Evolutionary conservation across 1,140 invertebrate species (phyloP), one percentile per base, ranked within the genome.

Genomic region (Drosophila burlai): DNA sequence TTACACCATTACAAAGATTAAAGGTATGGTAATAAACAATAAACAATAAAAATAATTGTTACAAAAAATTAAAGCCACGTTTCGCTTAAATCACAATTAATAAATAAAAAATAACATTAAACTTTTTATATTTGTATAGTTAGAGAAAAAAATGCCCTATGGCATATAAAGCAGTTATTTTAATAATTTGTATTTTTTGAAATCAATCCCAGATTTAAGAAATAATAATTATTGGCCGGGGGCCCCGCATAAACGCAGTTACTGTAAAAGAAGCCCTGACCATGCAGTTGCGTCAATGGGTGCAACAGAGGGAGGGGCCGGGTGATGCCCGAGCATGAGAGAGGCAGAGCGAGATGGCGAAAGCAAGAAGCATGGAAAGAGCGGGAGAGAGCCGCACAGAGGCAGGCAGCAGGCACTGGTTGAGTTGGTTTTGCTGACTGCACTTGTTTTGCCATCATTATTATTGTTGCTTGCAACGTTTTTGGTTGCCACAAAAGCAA

Each of bases 391-490:
- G 62, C 67, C 59, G 63, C 76, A 71, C 43, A 43, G 38, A 55
- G 49, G 52, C 29, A 54, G 26, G 46, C 46, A 18, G 49, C 50
- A 54, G 36, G 69, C 69, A 85, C 82, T 84, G 82, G 82, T 85
- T 85, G 82, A 78, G 78, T 81, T 81, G 74, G 68, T 81, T 78
- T 81, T 78, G 82, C 83, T 81, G 79, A 71, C 65, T 81, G 80
- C 80, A 81, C 75, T 83, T 83, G 80, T 78, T 78, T 60, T 81
- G 49, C 61, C 34, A 50, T 49, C 74, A 58, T 77, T 71, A 50
- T 76, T 76, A 80, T 76, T 82, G 83, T 79, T 76, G 83, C 74
- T 62, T 79, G 79, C 74, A 82, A 78, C 67, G 67, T 60, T 84
- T 84, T 84, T 76, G 71, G 72, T 69, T 49, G 83, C 78, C 57